Percentiles rank a stretch among this genome's conserved stretches.
Conservation (phyloP, 2,888 invertebrate genomes). For the Heliothis peltigera region DNA sequence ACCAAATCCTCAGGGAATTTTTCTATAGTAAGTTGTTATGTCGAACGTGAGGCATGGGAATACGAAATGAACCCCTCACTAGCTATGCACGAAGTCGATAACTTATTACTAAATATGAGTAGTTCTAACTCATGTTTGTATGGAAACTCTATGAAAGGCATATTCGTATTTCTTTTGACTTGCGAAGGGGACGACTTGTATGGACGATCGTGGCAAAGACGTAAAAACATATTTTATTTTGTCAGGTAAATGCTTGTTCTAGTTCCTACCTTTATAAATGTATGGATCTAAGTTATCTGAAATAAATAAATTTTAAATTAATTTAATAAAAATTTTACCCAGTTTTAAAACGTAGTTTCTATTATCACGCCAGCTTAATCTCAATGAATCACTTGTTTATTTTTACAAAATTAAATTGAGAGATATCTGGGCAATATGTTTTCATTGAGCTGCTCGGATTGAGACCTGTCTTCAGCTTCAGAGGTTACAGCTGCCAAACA, state of each 20-base stretch:
- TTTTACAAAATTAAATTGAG: conserved; percentile 8
- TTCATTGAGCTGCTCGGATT: conserved; percentile 24
- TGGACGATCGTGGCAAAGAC: background rate
- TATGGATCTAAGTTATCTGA: too few species aligned
- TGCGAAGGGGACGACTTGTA: background rate
- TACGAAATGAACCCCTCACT: background rate
- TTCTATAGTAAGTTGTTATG: background rate
- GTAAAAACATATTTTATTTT: background rate
- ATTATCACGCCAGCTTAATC: background rate
- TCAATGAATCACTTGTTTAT: conserved; percentile 4
- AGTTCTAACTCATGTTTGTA: conserved; percentile 2
- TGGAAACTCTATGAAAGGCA: background rate
- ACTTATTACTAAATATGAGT: conserved; percentile 8
- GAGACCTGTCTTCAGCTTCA: conserved; percentile 11
- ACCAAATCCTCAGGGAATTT: background rate
- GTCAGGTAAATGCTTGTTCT: too few species aligned
- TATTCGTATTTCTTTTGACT: background rate
- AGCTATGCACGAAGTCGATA: conserved; percentile 4
- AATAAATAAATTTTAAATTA: too few species aligned
- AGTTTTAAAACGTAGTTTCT: background rate
- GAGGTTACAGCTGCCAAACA: conserved; percentile 12
- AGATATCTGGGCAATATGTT: conserved; percentile 11
- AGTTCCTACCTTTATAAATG: too few species aligned
- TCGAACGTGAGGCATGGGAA: background rate
- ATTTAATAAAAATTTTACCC: too few species aligned